Base-by-base conservation (phyloP, 2,113 vertebrate genomes). In the Hiodon tergisus region DNA sequence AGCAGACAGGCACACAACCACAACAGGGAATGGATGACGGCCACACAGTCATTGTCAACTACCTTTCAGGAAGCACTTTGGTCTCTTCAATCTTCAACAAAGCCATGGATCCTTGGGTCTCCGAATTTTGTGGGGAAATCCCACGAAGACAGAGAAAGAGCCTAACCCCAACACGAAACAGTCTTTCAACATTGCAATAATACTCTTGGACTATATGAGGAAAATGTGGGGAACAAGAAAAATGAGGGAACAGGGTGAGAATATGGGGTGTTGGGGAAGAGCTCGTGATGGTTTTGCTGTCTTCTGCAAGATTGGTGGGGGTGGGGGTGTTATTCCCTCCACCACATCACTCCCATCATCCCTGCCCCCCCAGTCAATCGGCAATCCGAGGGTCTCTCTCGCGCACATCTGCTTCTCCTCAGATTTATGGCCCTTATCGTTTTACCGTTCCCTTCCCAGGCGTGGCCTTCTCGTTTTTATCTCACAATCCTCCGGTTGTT, bases 331-430 rank as follows among this genome's bases (percentile, higher is more conserved):
- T 6, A 55, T 66, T 17, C 31, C 31, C 51, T 46, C 14, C 53
- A 67, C 62, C 62, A 66, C 53, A 67, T 48, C 11, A 16, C 46
- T 46, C 63, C 16, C 31, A 66, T 52, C 17, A 51, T 17, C 62
- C 17, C 62, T n/a, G 59, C 60, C 53, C 47, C 13, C 47, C 66
- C 66, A 47, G 52, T 57, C 31, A 17, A 70, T 52, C 31, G 52
- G 31, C 61, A 74, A 73, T 62, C 8, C 8, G 57, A 74, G 61
- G 55, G 72, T 55, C 63, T 65, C 67, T 74, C 72, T 67, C 31
- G 61, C 16, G 11, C 53, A 67, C 72, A 74, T 74, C 72, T 74
- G 72, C 72, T 67, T 74, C 72, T 65, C 31, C 6, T 74, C 72
- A 67, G 53, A 48, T 74, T 74, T 57, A 67, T 54, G 9, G 72